Evolutionary conservation across 2,888 invertebrate genomes (phyloP), one percentile per base, ranked within the genome.

Genomic region (Crossocerus cetratus): DNA sequence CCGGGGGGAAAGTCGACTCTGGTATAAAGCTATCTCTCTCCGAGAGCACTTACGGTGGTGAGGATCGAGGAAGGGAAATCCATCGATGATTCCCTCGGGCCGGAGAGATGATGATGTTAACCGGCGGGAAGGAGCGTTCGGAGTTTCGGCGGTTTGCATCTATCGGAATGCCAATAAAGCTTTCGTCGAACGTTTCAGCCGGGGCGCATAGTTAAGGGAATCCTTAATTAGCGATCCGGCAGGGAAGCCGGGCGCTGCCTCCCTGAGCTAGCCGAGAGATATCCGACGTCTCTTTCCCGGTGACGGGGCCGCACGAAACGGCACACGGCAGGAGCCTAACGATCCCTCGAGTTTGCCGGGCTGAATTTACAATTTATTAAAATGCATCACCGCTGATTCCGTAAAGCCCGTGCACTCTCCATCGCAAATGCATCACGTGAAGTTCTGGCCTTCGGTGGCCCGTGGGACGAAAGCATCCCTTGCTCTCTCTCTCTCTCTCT

Each of bases 391-490:
- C 13, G 45, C 18, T 54, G 61, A 42, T 23, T 58, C 32, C 65
- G 54, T 62, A 54, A 44, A 59, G 18, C 16, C 56, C 49, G 11
- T 49, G 43, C 43, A 70, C 45, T 57, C 60, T 73, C 55, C 65
- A 70, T 66, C 58, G 65, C 16, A 32, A 43, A 20, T 32, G 62
- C 58, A 66, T 59, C 59, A 20, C 72, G 72, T 66, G 59, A 74
- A 67, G 55, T 72, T 49, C 45, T 60, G 56, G 18, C 53, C 42
- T 57, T 53, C 32, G 32, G 32, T 32, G 32, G 11, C 32, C 32
- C 60, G 54, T 22, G 54, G 45, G 45, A 44, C 67, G 23, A 63
- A 32, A 43, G 20, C 54, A 60, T 49, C 49, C n/a, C n/a, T 49
- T 14, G 49, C 14, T 14, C 49, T 5, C 11, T 3, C 45, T 45